phyloP scores from a whole-genome alignment of 1,140 invertebrate species.

The Babylonia areolata region DNA sequence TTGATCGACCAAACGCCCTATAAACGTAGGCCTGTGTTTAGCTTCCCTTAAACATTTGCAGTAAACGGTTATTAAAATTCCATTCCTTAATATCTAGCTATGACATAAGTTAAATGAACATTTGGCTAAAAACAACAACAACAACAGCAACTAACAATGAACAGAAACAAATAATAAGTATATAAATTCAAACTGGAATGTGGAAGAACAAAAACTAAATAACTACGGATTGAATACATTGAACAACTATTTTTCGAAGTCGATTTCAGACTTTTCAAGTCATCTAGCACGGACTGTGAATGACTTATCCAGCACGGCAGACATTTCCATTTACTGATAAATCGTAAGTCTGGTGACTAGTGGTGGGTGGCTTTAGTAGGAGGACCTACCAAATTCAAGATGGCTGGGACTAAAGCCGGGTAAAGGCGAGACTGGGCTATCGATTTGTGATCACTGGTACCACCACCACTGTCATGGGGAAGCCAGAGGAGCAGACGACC shows the following conservation, averaged over 20 bases:
- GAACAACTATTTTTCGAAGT: background rate
- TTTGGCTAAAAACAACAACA: too few relatives aligned
- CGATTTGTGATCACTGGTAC: slow-evolving; percentile 2
- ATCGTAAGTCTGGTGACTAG: background rate
- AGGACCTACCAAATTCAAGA: background rate
- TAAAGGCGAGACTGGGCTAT: background rate
- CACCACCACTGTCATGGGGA: background rate
- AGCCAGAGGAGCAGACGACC: background rate
- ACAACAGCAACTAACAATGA: too few relatives aligned
- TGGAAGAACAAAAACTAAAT: too few relatives aligned
- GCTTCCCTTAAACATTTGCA: too few relatives aligned
- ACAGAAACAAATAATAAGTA: too few relatives aligned
- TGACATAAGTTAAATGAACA: too few relatives aligned
- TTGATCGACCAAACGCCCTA: too few relatives aligned
- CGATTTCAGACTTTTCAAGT: background rate
- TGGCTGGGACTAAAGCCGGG: background rate
- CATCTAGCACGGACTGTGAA: background rate
- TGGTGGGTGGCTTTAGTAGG: background rate
- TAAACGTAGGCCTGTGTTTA: too few relatives aligned
- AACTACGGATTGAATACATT: background rate
- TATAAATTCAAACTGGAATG: too few relatives aligned
- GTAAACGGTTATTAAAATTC: too few relatives aligned
- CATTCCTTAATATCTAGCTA: too few relatives aligned
- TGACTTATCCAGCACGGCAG: background rate
- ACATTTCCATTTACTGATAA: background rate